A percentile compares a stretch with the other conserved stretches of the same genome.
Evolutionary conservation across 1,140 invertebrate genomes (phyloP).

Genomic region (Paramacrobiotus metropolitanus): DNA sequence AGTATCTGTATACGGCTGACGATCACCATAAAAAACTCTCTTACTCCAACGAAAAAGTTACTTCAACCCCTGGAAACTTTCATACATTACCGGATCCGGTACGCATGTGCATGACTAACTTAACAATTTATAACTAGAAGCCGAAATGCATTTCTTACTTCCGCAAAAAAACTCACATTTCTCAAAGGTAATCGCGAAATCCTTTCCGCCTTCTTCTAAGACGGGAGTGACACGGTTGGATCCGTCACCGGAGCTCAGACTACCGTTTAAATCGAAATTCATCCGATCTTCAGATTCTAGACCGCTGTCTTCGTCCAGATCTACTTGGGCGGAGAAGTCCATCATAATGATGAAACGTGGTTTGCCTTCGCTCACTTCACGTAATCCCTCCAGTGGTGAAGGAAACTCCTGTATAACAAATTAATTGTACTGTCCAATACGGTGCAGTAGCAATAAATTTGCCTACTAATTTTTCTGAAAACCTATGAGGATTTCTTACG

Average conservation of each 20-base stretch:
- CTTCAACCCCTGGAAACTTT: no score
- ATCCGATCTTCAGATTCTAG: neutral
- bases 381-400: neutral
- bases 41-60: no score
- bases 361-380: neutral
- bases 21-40: no score
- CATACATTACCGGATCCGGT: no score
- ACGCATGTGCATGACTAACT: no score
- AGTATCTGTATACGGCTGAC: no score
- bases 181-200: neutral
- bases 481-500: no score
- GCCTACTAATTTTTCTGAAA: no score
- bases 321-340: neutral
- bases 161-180: slow-evolving; percentile 1
- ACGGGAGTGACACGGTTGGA: neutral
- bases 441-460: neutral
- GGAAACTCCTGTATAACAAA: neutral
- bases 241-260: slow-evolving; percentile 2
- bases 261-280: neutral
- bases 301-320: neutral
- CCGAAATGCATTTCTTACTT: no score
- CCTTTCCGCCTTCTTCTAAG: neutral
- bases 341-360: neutral
- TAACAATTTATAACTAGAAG: no score
- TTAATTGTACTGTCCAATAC: neutral